Evolutionary conservation across 53 echinoderm and acorn worm genomes (phyloP).

Genomic region (Echinarachnius parma): DNA sequence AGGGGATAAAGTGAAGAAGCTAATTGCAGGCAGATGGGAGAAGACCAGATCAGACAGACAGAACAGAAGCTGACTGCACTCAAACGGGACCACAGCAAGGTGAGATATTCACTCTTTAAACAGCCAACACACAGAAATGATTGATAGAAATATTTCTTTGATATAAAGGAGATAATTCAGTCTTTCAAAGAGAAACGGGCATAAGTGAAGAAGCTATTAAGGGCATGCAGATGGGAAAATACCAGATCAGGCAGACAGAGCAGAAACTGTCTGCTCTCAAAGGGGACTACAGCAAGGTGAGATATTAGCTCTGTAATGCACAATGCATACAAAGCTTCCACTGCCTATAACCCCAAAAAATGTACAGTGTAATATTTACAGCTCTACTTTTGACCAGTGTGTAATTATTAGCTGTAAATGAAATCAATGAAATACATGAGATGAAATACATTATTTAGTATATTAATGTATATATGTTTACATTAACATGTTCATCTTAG

Average conservation of each 20-base stretch:
- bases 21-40: conserved; percentile 50
- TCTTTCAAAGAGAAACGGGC: conserved; percentile 30
- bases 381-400: no score
- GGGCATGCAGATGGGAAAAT: conserved; percentile 54
- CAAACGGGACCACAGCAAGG: conserved; percentile 64
- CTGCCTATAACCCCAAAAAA: no score
- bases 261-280: conserved; percentile 68
- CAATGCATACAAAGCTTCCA: no score
- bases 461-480: no score
- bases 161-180: no score
- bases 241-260: conserved; percentile 57
- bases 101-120: conserved; percentile 18
- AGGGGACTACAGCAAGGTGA: conserved; percentile 60
- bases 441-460: no score
- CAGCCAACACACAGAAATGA: no score
- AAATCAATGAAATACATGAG: no score
- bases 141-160: no score
- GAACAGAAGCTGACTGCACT: conserved; percentile 67
- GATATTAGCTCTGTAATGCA: neutral
- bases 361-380: no score
- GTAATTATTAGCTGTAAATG: no score
- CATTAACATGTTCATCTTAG: no score
- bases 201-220: conserved; percentile 50
- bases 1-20: conserved; percentile 54
- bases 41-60: conserved; percentile 60